Conservation (phyloP, 2,113 vertebrate genomes). For the Willisornis vidua region DNA sequence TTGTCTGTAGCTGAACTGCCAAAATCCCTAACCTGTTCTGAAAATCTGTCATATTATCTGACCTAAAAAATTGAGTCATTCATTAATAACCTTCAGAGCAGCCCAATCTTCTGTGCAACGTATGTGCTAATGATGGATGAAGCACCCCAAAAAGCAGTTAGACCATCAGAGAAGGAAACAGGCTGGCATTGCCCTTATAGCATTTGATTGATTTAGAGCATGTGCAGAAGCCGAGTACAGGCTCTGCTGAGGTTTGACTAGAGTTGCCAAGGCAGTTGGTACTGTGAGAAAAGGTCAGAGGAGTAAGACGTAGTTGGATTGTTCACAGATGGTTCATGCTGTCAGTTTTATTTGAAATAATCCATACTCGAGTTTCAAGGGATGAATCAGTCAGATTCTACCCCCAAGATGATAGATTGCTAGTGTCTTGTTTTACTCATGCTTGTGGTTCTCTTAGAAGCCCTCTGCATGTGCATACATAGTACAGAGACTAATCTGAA, state of each 20-base stretch:
- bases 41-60: not conserved
- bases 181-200: conserved; percentile 27
- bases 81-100: conserved; percentile 11
- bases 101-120: not conserved
- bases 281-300: conserved; percentile 53
- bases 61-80: not conserved
- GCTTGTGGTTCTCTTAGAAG: not conserved
- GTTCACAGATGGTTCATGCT: not conserved
- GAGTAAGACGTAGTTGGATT: conserved; percentile 14
- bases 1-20: not conserved
- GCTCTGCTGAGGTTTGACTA: conserved; percentile 23
- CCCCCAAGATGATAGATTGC: accelerated
- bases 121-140: conserved; percentile 42
- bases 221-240: conserved; percentile 34
- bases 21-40: not conserved
- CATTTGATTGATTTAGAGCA: conserved; percentile 63
- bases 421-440: not conserved
- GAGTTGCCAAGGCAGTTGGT: conserved; percentile 1
- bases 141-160: not conserved
- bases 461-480: not conserved
- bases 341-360: conserved; percentile 38
- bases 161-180: conserved; percentile 7
- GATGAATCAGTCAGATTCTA: not conserved
- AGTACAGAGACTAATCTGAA: not conserved
- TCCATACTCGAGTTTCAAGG: not conserved